Conservation (phyloP, 2,113 vertebrate genomes). For the Microcebus tavaratra region DNA sequence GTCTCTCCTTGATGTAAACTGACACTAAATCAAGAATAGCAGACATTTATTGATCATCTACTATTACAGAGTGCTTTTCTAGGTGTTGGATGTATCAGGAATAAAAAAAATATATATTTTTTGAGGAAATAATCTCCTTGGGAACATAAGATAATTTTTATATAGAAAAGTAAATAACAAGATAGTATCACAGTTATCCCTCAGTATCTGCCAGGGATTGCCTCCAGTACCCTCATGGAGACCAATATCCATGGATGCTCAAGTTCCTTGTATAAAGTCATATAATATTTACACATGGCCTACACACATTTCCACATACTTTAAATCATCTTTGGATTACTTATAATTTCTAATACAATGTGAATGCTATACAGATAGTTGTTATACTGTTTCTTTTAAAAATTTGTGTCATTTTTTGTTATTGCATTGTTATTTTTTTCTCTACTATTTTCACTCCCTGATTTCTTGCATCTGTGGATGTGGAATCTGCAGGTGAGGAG, state of each 20-base stretch:
- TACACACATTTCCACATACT: background rate
- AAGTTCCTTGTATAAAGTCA: background rate
- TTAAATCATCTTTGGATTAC: background rate
- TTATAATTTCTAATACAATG: background rate
- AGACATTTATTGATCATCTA: background rate
- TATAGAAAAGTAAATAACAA: background rate
- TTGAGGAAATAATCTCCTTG: background rate
- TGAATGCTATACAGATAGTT: background rate
- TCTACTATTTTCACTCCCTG: background rate
- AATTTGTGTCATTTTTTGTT: background rate
- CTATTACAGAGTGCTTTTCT: background rate
- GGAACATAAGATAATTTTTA: background rate
- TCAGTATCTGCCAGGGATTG: background rate
- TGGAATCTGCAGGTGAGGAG: background rate
- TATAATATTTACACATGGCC: background rate
- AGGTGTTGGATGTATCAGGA: background rate
- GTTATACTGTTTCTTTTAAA: background rate
- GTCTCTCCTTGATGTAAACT: background rate
- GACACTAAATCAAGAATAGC: background rate
- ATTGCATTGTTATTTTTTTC: background rate
- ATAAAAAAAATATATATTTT: background rate
- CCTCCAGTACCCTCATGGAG: background rate
- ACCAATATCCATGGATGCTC: background rate
- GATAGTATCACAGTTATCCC: background rate
- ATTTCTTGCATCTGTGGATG: background rate